phyloP scores from a whole-genome alignment of 2,888 invertebrate genomes.

The Lottia scabra region DNA sequence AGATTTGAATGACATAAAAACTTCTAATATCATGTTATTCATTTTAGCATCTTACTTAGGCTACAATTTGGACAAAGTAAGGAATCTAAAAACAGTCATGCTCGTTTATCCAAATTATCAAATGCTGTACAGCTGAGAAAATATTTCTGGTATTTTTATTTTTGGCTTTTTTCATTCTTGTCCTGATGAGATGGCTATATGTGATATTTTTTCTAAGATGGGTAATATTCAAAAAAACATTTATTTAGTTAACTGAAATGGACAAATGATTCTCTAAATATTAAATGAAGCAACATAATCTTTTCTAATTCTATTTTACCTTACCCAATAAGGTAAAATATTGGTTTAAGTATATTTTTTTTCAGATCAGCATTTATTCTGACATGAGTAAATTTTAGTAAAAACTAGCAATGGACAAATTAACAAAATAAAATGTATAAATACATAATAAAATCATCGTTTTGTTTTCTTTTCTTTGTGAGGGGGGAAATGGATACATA shows the following conservation, averaged over 20 bases:
- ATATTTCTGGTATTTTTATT: no score
- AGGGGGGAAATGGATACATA: no score
- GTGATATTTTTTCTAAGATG: no score
- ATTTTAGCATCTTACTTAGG: no score
- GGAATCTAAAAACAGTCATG: no score
- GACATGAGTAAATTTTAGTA: constrained; percentile 7
- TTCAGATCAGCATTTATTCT: not conserved
- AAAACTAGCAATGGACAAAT: constrained; percentile 1
- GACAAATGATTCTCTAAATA: not conserved
- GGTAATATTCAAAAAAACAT: no score
- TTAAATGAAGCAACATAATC: not conserved
- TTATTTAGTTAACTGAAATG: not conserved
- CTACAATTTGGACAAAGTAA: no score
- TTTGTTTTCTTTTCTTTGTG: no score
- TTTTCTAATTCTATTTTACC: not conserved
- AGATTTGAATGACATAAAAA: no score
- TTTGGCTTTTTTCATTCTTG: not conserved
- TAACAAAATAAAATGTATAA: constrained; percentile 1
- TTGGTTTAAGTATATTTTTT: not conserved
- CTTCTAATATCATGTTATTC: no score
- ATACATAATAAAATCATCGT: not conserved
- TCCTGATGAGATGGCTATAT: not conserved
- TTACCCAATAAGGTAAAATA: not conserved
- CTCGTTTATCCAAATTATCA: no score
- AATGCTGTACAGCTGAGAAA: no score